Base-by-base conservation (phyloP, 2,113 vertebrate species). In the Notarius quadriscutis region DNA sequence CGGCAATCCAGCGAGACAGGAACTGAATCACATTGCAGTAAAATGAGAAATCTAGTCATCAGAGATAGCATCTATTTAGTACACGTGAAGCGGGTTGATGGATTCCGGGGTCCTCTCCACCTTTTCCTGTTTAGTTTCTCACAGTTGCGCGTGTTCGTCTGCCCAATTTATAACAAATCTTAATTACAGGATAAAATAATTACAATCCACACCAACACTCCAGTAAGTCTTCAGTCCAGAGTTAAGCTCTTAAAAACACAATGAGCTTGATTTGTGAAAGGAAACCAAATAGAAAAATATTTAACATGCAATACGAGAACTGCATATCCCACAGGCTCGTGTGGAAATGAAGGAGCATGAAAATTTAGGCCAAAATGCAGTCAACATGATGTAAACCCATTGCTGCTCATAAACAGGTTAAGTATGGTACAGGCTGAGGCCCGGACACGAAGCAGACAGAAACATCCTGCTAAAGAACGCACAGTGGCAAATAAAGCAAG, bases 41-140 rank as follows among this genome's bases (percentile, higher is more conserved):
- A 86, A 77, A 84, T 30, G 84, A 91, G 77, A 89, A 84, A 89
- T 82, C 58, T 89, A 71, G 63, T 50, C 74, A 80, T 55, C 62
- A 62, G 71, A 86, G 82, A 81, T 77, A 53, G 57, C 15, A 83
- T 90, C 72, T 90, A 83, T 90, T 89, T 89, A 88, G 67, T 53
- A 60, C 82, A 77, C 25, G 51, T 60, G 77, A 62, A 51, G n/a
- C 27, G 27, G 88, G 11, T 84, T 4, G 30, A 83, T 60, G 81
- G 72, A 65, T 63, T 87, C 77, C 4, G 82, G 88, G 41, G 3
- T 34, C 10, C 27, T 81, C 58, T 79, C 86, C 87, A 78, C 91
- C 89, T 92, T 91, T 94, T 95, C 92, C 93, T 92, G 94, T 95
- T 94, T 93, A 89, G 83, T 7, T 87, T 92, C 87, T 83, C 85